Evolutionary conservation across 2,888 invertebrate species (phyloP).

Genomic region (Schizaphis graminum): DNA sequence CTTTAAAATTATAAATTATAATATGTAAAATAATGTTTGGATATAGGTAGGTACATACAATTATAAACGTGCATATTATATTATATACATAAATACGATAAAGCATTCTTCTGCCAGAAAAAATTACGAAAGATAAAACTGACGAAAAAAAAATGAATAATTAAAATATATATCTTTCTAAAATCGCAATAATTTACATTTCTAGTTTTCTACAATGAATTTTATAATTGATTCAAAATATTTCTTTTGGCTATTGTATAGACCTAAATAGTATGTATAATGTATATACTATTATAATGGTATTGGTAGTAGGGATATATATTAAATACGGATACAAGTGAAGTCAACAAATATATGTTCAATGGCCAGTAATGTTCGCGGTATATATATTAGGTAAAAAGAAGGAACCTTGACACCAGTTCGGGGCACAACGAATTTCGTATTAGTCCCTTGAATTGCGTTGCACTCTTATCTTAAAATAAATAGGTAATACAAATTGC

Average conservation of each 20-base stretch:
- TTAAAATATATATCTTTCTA: not conserved
- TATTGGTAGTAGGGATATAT: not conserved
- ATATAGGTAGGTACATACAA: not conserved
- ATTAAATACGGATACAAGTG: not conserved
- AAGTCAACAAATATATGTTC: not conserved
- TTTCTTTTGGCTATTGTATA: not conserved
- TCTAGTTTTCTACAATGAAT: not conserved
- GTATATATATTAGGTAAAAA: not conserved
- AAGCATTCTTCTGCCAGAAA: not conserved
- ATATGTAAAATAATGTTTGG: not conserved
- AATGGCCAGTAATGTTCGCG: not conserved
- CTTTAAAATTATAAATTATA: not conserved
- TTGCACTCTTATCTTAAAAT: too few species aligned
- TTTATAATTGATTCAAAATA: not conserved
- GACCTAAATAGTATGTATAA: not conserved
- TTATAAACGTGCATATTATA: not conserved
- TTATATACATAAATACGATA: not conserved
- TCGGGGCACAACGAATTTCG: too few species aligned
- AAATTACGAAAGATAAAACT: not conserved
- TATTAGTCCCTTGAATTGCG: too few species aligned
- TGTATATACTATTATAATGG: not conserved
- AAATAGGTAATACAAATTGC: too few species aligned
- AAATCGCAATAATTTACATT: not conserved
- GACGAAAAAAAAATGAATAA: not conserved
- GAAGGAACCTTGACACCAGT: not conserved